A percentile compares a stretch with the other conserved stretches of the same genome.
Conservation (phyloP, 2,113 vertebrate species). For the Marmota flaviventris region DNA sequence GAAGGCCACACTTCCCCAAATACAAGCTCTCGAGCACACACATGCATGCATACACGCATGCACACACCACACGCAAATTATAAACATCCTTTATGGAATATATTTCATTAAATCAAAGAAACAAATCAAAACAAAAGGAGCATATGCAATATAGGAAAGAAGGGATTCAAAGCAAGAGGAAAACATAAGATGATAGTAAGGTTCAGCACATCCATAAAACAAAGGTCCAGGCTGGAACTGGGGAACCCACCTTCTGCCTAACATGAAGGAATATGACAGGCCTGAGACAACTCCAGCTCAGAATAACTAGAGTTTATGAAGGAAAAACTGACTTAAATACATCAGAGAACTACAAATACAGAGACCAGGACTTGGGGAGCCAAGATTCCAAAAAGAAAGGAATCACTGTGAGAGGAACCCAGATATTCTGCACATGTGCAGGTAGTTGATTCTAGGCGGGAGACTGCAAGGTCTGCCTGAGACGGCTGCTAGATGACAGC, state of each 20-base stretch:
- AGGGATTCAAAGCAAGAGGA: neutral
- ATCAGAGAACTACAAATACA: neutral
- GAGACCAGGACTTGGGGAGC: neutral
- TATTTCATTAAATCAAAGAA: constrained; percentile 8
- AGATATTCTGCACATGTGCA: neutral
- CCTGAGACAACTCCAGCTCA: neutral
- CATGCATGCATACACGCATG: no score
- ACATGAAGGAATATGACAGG: neutral
- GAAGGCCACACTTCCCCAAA: neutral
- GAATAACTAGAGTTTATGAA: neutral
- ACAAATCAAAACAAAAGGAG: neutral
- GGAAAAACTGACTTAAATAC: neutral
- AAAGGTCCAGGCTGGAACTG: neutral
- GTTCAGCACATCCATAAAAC: neutral
- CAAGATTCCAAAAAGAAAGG: neutral
- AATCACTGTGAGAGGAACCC: neutral
- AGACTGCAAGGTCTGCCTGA: neutral
- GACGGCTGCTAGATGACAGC: neutral
- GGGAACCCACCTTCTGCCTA: neutral
- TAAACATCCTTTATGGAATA: neutral
- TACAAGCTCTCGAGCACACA: neutral
- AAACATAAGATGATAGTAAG: neutral
- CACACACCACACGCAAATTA: neutral
- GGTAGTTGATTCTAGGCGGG: neutral
- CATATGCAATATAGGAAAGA: neutral